These are phyloP conservation scores for Monochamus saltuarius DNA, from an alignment of 1,140 invertebrate species.

Conservation along the genomic window DNA sequence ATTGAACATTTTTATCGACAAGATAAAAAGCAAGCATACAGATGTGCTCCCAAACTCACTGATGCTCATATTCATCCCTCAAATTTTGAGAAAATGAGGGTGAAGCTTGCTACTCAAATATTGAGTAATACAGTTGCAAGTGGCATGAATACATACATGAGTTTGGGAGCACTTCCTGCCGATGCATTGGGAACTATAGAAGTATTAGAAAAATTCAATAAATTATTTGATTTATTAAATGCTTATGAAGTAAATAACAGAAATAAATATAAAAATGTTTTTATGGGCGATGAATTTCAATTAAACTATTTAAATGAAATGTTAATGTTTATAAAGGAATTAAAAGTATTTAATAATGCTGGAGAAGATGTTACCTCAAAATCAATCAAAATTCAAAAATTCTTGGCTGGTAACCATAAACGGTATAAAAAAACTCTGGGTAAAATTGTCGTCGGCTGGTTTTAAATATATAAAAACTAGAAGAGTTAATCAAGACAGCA, in stretches of 20 bases:
- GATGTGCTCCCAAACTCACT: conserved; percentile 13
- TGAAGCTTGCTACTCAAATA: neutral
- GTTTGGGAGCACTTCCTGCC: conserved; percentile 1
- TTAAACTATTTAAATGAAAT: neutral
- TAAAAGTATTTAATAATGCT: neutral
- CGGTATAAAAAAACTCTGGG: conserved; percentile 2
- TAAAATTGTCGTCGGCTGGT: neutral
- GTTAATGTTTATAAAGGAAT: neutral
- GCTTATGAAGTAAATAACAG: neutral
- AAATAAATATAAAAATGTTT: conserved; percentile 1
- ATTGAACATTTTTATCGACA: neutral
- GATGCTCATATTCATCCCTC: neutral
- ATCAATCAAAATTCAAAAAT: conserved; percentile 3
- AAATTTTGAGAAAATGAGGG: conserved; percentile 8
- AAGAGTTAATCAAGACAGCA: conserved; percentile 4
- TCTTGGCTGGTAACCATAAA: conserved; percentile 11
- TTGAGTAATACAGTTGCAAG: conserved; percentile 8
- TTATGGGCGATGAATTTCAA: neutral
- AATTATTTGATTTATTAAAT: conserved; percentile 11
- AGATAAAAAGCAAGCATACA: conserved; percentile 3
- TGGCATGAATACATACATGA: conserved; percentile 3
- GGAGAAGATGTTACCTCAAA: neutral
- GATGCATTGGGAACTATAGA: neutral
- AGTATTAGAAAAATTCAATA: neutral
- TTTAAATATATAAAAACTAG: conserved; percentile 16